phyloP scores from a whole-genome alignment of 2,888 invertebrate species.

The Caenorhabditis japonica region DNA sequence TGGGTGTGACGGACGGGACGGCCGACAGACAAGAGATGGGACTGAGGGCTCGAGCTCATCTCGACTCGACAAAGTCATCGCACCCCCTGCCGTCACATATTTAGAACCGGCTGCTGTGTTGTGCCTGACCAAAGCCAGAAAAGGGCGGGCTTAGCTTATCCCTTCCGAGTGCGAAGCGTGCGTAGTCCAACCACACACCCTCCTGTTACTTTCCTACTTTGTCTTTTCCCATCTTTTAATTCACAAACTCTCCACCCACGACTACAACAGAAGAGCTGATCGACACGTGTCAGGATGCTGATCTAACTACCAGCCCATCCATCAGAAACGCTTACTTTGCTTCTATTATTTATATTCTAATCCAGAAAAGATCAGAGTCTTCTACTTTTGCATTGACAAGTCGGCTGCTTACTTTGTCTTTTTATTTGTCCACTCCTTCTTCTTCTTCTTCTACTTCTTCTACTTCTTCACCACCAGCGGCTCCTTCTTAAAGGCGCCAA shows the following conservation, averaged over 20 bases:
- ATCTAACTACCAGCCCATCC: neutral
- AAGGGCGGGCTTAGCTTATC: conserved; percentile 53
- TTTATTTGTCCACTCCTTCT: too few species aligned
- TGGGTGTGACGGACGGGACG: conserved; percentile 44
- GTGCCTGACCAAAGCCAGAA: conserved; percentile 18
- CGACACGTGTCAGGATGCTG: conserved; percentile 9
- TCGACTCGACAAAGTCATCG: conserved; percentile 42
- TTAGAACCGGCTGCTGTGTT: conserved; percentile 32
- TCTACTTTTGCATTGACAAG: too few species aligned
- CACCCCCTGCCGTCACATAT: conserved; percentile 31
- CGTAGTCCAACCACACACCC: conserved; percentile 9
- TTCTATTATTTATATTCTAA: conserved; percentile 11
- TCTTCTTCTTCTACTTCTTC: neutral
- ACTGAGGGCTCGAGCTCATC: conserved; percentile 10
- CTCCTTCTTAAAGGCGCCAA: conserved; percentile 24
- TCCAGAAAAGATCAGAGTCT: conserved; percentile 9
- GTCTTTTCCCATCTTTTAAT: conserved; percentile 10
- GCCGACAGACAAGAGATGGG: conserved; percentile 6
- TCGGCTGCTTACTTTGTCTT: too few species aligned
- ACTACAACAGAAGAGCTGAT: neutral
- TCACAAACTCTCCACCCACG: conserved; percentile 13
- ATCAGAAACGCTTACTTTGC: conserved; percentile 1
- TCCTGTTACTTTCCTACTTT: neutral
- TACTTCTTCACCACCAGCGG: neutral
- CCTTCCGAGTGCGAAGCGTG: conserved; percentile 23